phyloP scores from a whole-genome alignment of 2,113 vertebrate genomes.

The Anguilla japonica region DNA sequence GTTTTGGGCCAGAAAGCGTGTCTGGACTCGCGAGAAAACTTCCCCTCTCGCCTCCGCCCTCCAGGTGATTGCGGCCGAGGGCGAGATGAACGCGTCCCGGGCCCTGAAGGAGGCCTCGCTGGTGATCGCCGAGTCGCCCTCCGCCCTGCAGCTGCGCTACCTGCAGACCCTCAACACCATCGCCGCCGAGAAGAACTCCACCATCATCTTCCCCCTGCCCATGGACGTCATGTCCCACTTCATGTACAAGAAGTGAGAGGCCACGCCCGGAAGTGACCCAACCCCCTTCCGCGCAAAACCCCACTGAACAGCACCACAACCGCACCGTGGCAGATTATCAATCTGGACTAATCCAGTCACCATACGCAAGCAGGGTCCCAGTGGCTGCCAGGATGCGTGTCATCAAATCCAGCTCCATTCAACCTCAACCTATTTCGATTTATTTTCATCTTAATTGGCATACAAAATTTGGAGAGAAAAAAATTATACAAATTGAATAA shows the following conservation, averaged over 20 bases:
- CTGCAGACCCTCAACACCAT: conserved; percentile 81
- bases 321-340: not conserved
- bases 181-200: conserved; percentile 87
- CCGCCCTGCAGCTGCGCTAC: conserved; percentile 81
- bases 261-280: not conserved
- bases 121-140: conserved; percentile 76
- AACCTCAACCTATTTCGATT: not conserved
- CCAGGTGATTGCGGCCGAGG: conserved; percentile 75
- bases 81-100: conserved; percentile 83
- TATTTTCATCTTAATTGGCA: not conserved
- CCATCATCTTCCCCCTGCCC: conserved; percentile 87
- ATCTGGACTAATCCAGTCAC: conserved; percentile 3
- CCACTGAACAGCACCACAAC: not conserved
- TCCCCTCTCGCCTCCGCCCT: not conserved
- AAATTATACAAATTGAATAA: no score
- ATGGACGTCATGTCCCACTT: conserved; percentile 75
- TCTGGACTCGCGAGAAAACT: no score
- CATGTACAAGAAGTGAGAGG: conserved; percentile 56
- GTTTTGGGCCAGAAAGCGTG: not conserved
- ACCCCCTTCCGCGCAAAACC: not conserved
- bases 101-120: conserved; percentile 82
- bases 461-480: not conserved
- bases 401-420: not conserved
- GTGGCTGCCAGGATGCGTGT: not conserved
- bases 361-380: not conserved